phyloP scores from a whole-genome alignment of 2,113 vertebrate genomes.

The Garra rufa region DNA sequence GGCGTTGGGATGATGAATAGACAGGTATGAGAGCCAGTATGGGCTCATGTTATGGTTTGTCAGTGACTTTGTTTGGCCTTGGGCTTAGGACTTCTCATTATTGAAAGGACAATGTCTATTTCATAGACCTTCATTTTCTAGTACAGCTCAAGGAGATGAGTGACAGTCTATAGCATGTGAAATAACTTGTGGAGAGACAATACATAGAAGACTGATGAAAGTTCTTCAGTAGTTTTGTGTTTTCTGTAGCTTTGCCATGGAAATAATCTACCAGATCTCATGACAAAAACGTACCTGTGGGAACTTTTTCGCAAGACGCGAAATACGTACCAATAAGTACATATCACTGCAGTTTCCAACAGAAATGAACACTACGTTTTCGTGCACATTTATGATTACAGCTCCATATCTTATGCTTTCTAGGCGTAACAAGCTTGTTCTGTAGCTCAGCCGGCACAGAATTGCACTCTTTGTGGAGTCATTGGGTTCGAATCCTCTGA shows the following conservation, averaged over 20 bases:
- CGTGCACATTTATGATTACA: too few relatives aligned
- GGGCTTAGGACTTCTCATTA: slow-evolving; percentile 58
- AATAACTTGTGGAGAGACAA: slow-evolving; percentile 23
- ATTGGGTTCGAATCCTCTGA: too few relatives aligned
- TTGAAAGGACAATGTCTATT: slow-evolving; percentile 55
- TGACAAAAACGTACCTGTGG: too few relatives aligned
- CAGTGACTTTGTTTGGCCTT: slow-evolving; percentile 58
- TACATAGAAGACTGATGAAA: neutral
- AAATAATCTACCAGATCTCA: too few relatives aligned
- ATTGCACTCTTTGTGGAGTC: too few relatives aligned
- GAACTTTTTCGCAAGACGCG: too few relatives aligned
- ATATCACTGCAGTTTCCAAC: too few relatives aligned
- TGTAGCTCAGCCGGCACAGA: too few relatives aligned
- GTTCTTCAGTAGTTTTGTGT: neutral
- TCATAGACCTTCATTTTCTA: slow-evolving; percentile 55
- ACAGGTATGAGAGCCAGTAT: slow-evolving; percentile 56
- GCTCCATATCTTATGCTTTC: too few relatives aligned
- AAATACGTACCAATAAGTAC: too few relatives aligned
- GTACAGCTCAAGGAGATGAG: slow-evolving; percentile 51
- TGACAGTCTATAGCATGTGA: neutral
- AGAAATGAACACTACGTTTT: too few relatives aligned
- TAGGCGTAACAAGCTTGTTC: too few relatives aligned
- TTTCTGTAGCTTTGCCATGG: neutral
- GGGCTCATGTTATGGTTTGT: slow-evolving; percentile 53
- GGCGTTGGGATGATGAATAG: slow-evolving; percentile 61